These are phyloP conservation scores for Cebuella pygmaea DNA, from an alignment of 2,797 vertebrate species.

Conservation along the genomic window DNA sequence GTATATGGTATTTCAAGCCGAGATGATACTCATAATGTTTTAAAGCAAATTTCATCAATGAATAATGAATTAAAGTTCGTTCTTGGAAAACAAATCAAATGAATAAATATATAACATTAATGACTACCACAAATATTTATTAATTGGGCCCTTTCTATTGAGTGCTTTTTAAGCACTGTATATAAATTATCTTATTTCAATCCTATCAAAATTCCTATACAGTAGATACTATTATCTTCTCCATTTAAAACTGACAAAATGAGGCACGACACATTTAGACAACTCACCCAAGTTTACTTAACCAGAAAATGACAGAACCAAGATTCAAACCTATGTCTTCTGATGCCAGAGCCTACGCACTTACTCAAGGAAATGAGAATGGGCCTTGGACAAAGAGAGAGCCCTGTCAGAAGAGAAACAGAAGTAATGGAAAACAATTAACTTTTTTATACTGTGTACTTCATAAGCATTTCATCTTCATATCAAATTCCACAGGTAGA, in stretches of 20 bases:
- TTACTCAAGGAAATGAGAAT: neutral
- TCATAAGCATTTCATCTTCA: neutral
- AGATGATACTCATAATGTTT: neutral
- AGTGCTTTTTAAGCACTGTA: neutral
- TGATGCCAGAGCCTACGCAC: neutral
- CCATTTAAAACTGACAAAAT: neutral
- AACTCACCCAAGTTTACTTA: neutral
- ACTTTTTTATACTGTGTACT: neutral
- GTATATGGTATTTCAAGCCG: neutral
- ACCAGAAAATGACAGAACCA: neutral
- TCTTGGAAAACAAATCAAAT: conserved; percentile 6
- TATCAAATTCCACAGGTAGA: neutral
- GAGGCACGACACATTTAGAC: neutral
- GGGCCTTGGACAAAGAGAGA: neutral
- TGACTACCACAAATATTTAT: neutral
- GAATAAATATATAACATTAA: neutral
- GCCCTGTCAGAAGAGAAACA: neutral
- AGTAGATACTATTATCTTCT: neutral
- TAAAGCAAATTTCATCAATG: neutral
- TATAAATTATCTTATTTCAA: neutral
- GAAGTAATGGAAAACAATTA: neutral
- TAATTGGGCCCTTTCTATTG: neutral
- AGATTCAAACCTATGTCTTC: neutral
- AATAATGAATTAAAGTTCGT: neutral
- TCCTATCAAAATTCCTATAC: neutral